Evolutionary conservation across 2,888 invertebrate species (phyloP).

Genomic region (Cepaea hortensis): DNA sequence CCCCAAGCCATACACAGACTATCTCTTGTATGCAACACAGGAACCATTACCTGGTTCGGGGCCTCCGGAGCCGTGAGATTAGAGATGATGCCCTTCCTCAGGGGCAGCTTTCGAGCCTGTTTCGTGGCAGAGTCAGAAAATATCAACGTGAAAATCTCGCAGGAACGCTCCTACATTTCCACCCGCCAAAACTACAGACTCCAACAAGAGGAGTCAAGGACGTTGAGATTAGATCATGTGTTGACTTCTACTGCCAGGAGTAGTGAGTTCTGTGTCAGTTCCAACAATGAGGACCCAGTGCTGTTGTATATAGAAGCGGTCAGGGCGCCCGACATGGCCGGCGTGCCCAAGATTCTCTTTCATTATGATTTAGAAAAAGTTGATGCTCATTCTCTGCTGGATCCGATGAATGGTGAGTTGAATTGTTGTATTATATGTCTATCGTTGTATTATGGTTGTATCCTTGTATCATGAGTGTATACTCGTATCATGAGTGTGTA

Average conservation of each 20-base stretch:
- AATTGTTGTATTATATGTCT: background rate
- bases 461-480: too few species aligned
- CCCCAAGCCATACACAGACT: constrained; percentile 41
- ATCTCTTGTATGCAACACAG: constrained; percentile 41
- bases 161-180: constrained; percentile 9
- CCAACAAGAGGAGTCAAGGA: background rate
- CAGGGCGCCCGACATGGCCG: constrained; percentile 3
- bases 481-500: too few species aligned
- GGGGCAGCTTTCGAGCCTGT: constrained; percentile 36
- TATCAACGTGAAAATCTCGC: constrained; percentile 27
- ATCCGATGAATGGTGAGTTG: constrained; percentile 41
- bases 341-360: constrained; percentile 36
- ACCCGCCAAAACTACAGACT: constrained; percentile 15
- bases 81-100: constrained; percentile 38
- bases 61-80: constrained; percentile 34
- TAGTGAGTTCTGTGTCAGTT: constrained; percentile 30
- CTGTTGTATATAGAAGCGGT: constrained; percentile 40
- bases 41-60: constrained; percentile 47
- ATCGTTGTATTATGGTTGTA: too few species aligned
- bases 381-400: background rate
- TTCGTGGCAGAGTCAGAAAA: constrained; percentile 38
- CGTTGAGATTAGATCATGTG: constrained; percentile 27
- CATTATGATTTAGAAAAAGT: constrained; percentile 44
- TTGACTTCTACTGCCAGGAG: constrained; percentile 33
- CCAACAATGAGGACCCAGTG: background rate